Evolutionary conservation across 2,888 invertebrate genomes (phyloP).

Genomic region (Beris morrisii): DNA sequence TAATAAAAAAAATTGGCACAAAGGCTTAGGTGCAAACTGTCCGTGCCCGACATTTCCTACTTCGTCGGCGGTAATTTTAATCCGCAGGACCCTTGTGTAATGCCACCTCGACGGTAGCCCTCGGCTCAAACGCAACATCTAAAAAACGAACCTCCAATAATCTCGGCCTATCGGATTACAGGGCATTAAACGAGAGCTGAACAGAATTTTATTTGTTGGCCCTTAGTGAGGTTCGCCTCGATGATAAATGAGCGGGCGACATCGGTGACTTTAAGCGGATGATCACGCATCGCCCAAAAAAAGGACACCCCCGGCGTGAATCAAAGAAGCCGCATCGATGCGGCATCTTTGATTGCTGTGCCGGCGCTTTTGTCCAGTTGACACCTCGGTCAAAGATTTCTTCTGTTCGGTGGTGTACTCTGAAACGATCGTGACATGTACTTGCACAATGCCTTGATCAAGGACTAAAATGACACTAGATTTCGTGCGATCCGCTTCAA

Average conservation of each 20-base stretch:
- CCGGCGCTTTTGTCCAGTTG: conserved; percentile 56
- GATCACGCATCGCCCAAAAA: conserved; percentile 19
- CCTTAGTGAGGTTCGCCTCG: conserved; percentile 24
- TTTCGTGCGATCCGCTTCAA: neutral
- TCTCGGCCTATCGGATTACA: conserved; percentile 35
- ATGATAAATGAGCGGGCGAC: conserved; percentile 30
- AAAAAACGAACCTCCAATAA: conserved; percentile 12
- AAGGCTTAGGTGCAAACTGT: too few species aligned
- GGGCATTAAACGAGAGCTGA: conserved; percentile 29
- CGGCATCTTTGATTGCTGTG: conserved; percentile 52
- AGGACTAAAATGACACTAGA: neutral
- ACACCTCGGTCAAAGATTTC: conserved; percentile 49
- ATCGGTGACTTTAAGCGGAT: conserved; percentile 32
- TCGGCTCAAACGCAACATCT: too few species aligned
- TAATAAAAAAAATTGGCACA: too few species aligned
- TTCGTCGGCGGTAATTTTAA: conserved; percentile 22
- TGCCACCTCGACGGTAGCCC: conserved; percentile 1
- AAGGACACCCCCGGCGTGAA: conserved; percentile 53
- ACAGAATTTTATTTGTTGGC: conserved; percentile 37
- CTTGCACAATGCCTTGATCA: conserved; percentile 21
- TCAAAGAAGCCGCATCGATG: conserved; percentile 53
- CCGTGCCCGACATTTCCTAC: neutral
- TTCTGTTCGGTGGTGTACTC: conserved; percentile 5
- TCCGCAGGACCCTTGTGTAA: conserved; percentile 6
- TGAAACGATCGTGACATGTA: conserved; percentile 25